A percentile compares a stretch with the other conserved stretches of the same genome.
phyloP scores from a whole-genome alignment of 2,113 vertebrate species.

The Ictalurus furcatus region DNA sequence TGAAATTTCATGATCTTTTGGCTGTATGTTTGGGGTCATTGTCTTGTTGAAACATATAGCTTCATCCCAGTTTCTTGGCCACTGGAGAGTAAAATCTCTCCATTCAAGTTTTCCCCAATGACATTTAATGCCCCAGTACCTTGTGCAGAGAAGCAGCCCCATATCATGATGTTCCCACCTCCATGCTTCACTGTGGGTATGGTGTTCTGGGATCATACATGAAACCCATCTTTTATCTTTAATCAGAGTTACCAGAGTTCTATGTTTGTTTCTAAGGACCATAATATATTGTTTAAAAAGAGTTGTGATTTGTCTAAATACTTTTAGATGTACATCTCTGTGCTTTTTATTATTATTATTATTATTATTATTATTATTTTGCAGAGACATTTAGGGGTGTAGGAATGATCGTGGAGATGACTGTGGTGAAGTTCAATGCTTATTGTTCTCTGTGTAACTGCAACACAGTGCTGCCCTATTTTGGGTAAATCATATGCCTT shows the following conservation, averaged over 20 bases:
- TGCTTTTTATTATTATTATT: no score
- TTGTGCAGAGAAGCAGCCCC: neutral
- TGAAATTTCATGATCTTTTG: neutral
- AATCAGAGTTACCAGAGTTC: neutral
- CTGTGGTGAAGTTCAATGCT: no score
- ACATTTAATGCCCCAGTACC: neutral
- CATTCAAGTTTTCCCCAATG: neutral
- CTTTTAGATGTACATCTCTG: no score
- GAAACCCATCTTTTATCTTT: neutral
- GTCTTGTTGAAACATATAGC: neutral
- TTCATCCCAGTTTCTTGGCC: neutral
- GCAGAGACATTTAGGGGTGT: no score
- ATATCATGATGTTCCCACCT: neutral
- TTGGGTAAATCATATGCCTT: neutral
- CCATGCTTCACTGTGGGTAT: neutral
- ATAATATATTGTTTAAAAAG: neutral
- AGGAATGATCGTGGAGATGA: no score
- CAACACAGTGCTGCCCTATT: neutral
- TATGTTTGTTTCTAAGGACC: neutral
- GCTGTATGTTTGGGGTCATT: neutral
- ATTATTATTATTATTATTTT: no score
- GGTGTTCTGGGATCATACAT: neutral
- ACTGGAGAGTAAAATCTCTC: neutral
- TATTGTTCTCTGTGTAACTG: no score
- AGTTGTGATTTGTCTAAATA: no score